Percentiles rank a stretch among this genome's conserved stretches.
Evolutionary conservation across 2,113 vertebrate species (phyloP).

Genomic region (Psittacus erithacus): DNA sequence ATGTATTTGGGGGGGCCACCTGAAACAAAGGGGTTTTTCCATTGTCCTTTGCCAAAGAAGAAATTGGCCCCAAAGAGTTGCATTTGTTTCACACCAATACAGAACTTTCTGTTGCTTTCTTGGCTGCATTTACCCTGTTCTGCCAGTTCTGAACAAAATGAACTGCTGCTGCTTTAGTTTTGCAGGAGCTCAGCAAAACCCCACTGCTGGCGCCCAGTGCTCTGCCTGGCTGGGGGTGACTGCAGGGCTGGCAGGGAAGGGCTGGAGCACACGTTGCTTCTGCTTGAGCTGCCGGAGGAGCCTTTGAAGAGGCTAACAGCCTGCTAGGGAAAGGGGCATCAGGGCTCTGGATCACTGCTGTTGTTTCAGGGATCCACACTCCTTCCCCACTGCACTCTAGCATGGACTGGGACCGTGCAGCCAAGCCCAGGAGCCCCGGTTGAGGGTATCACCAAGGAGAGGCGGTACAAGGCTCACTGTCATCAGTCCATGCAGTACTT

Average conservation of each 20-base stretch:
- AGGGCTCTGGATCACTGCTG: background rate
- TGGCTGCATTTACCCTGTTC: background rate
- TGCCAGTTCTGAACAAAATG: background rate
- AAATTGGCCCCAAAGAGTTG: background rate
- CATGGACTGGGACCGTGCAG: background rate
- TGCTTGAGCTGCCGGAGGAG: background rate
- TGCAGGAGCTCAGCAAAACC: background rate
- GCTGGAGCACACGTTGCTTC: background rate
- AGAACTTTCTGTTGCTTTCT: background rate
- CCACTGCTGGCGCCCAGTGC: background rate
- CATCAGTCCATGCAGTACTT: conserved; percentile 19
- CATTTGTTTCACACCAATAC: background rate
- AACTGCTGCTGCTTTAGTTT: background rate
- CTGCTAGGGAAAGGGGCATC: background rate
- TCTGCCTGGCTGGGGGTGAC: background rate
- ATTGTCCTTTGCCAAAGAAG: background rate
- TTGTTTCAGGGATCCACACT: background rate
- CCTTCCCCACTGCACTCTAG: background rate
- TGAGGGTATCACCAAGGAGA: background rate
- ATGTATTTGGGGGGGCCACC: background rate
- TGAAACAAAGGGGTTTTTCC: background rate
- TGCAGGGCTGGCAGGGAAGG: background rate
- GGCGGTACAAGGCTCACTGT: background rate
- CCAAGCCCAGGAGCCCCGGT: background rate
- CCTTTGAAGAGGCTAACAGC: background rate